Base-by-base conservation (phyloP, 30 jellyfish, hydroid and myxozoan genomes). In the Phacellophora camtschatica region DNA sequence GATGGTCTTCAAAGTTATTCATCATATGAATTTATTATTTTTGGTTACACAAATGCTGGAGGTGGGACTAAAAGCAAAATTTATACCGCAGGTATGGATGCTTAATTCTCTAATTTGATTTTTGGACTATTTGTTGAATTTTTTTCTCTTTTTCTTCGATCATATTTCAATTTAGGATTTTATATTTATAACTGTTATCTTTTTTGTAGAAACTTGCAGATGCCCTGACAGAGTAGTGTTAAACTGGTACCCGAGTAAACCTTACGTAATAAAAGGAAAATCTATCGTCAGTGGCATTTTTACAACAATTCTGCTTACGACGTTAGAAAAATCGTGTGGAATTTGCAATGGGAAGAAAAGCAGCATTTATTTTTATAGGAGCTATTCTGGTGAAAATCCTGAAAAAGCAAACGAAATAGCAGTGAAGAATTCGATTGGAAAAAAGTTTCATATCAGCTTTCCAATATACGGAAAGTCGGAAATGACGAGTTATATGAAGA, bases 21-120 rank as follows among this genome's bases (percentile, higher is more conserved):
- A 13, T 36, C 75, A 6, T 79, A 87, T 33, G 50, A 49, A 28
- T 77, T 87, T 33, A 43, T 79, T 12, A 74, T 87, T 19, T 78
- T 58, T 49, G 97, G 91, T 5, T 87, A 13, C 33, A 73, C 97
- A 8, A 67, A 5, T 15, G 97, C 83, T 29, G 97, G 97, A 0
- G 78, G 63, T 64, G 94, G 97, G 23, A 88, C 90, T 7, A 41
- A 20, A 19, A 49, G 81, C 30, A 23, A 68, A 6, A 51, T 85
- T 1, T 5, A 56, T 28, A 5, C 22, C n/a, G 94, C 85, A 36
- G n/a, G n/a, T n/a, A n/a, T n/a, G n/a, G n/a, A n/a, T n/a, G n/a
- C n/a, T n/a, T n/a, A n/a, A n/a, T n/a, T n/a, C n/a, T n/a, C n/a
- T n/a, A n/a, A n/a, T n/a, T n/a, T n/a, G n/a, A n/a, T n/a, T n/a